These are phyloP conservation scores for Colossoma macropomum DNA, from an alignment of 2,113 vertebrate species.

Conservation along the genomic window DNA sequence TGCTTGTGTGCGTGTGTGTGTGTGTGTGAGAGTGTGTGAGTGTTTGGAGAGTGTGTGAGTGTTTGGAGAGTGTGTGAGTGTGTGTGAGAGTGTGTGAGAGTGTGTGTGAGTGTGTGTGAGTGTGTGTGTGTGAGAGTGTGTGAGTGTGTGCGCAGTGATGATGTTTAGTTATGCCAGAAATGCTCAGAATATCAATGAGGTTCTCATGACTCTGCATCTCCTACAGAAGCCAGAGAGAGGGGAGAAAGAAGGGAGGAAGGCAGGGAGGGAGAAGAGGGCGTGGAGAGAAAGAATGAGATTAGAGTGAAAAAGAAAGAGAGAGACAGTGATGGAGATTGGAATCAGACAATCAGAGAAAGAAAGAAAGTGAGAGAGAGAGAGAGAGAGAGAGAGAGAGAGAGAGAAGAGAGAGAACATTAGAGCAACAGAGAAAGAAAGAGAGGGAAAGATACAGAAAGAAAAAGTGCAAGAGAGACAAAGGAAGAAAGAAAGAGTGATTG, in stretches of 20 bases:
- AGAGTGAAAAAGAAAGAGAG: background rate
- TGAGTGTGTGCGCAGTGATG: slow-evolving; percentile 9
- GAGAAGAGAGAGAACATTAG: no score
- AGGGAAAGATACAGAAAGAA: no score
- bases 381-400: no score
- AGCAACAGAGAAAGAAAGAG: no score
- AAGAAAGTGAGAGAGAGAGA: background rate
- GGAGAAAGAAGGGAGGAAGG: background rate
- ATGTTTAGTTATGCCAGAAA: slow-evolving; percentile 9
- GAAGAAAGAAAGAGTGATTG: no score
- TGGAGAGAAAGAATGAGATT: background rate
- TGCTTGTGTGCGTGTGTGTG: background rate
- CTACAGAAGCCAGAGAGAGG: no score
- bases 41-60: slow-evolving; percentile 27
- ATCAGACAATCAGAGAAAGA: background rate
- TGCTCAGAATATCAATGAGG: background rate
- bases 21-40: slow-evolving; percentile 7
- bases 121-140: slow-evolving; percentile 33
- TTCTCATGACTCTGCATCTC: no score
- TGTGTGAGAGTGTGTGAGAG: slow-evolving; percentile 5
- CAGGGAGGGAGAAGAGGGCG: background rate
- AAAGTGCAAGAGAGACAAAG: no score
- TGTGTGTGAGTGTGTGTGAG: slow-evolving; percentile 14
- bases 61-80: slow-evolving; percentile 11
- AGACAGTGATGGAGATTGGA: no score